Evolutionary conservation across 2,113 vertebrate genomes (phyloP), one percentile per base, ranked within the genome.

Genomic region (Malurus alboscapulatus): DNA sequence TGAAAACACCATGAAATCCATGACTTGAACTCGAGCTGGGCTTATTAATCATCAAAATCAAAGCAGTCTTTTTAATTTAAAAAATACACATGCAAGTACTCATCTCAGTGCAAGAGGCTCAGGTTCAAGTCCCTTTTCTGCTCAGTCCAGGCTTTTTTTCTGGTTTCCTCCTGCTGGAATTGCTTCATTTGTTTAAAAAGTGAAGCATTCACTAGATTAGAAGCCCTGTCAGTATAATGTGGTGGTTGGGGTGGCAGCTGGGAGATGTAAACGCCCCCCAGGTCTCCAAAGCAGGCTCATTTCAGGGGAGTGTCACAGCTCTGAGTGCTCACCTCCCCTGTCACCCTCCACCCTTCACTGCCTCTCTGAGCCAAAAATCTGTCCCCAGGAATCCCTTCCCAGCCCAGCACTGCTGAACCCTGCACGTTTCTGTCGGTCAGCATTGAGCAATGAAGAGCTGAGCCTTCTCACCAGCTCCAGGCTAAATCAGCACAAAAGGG

Each of bases 341-440:
- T 54, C 34, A 2, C 3, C 38, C 24, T 32, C 24, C 10, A 2
- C 17, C 24, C 17, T 18, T 66, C 73, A 6, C 21, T 12, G 27
- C 40, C 47, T 34, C 69, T n/a, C 53, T 2, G 66, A 83, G 47
- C 54, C 24, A 8, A 68, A 76, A 79, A 15, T 42, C 36, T 4
- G 2, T 51, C 58, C 44, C 42, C 20, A 14, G 77, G n/a, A 57
- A 26, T 20, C 26, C 38, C 42, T 51, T 61, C 66, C 77, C 42
- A 21, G 2, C 34, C 8, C 48, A 17, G 61, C 1, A 0, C 47
- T 30, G 32, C 1, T 9, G 2, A 45, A 6, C 24, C 54, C 0
- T 0, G 25, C 5, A 1, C 2, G 0, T 78, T 82, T 63, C 69
- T 4, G 5, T 12, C 1, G 0, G 12, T 57, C 75, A 74, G 63